phyloP scores from a whole-genome alignment of 1,140 invertebrate genomes.

The Ceratoteleas bidentatus region DNA sequence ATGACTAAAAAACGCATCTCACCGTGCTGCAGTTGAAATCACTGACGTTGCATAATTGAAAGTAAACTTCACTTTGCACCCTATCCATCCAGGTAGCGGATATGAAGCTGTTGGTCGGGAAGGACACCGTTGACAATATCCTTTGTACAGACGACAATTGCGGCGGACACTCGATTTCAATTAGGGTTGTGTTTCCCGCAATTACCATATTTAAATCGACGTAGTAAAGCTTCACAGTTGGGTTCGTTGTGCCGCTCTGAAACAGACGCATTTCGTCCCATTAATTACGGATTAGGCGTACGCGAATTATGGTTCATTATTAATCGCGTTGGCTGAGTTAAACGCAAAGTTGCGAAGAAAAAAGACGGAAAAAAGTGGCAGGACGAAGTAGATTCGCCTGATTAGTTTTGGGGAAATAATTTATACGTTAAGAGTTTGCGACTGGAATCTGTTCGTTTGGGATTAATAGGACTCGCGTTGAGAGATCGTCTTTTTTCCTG shows the following conservation, averaged over 20 bases:
- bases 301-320: constrained; percentile 13
- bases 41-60: constrained; percentile 82
- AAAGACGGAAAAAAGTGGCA: constrained; percentile 2
- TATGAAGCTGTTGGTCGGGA: constrained; percentile 87
- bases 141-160: constrained; percentile 81
- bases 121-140: constrained; percentile 88
- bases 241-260: constrained; percentile 90
- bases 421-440: no score
- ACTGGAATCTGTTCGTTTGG: no score
- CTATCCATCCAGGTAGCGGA: constrained; percentile 92
- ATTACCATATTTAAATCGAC: constrained; percentile 82
- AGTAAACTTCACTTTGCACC: constrained; percentile 87
- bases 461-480: no score
- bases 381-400: no score
- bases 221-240: constrained; percentile 86
- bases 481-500: no score
- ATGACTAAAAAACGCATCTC: not conserved
- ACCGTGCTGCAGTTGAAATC: constrained; percentile 80
- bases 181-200: constrained; percentile 78
- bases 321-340: constrained; percentile 7
- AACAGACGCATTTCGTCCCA: constrained; percentile 64
- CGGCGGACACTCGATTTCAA: constrained; percentile 77
- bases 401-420: no score
- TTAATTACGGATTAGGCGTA: constrained; percentile 13
- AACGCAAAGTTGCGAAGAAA: constrained; percentile 6